phyloP scores from a whole-genome alignment of 1,140 invertebrate species.

The Cylas formicarius region DNA sequence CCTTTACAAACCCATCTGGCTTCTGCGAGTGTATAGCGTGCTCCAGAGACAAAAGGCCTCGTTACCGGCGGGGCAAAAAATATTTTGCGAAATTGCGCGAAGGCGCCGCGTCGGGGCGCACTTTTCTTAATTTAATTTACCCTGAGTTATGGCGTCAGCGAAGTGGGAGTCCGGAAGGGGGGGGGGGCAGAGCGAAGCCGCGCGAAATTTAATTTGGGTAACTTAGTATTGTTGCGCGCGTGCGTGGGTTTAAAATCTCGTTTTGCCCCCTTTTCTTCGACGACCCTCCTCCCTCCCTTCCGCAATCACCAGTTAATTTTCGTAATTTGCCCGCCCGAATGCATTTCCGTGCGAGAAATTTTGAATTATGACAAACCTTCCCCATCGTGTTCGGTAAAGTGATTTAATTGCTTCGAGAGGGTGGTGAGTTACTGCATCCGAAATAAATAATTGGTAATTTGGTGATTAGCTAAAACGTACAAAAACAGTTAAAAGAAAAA shows the following conservation, averaged over 20 bases:
- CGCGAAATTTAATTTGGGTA: conserved; percentile 35
- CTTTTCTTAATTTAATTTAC: conserved; percentile 38
- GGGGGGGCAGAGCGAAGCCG: conserved; percentile 19
- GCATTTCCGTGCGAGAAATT: too few species aligned
- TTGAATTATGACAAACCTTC: too few species aligned
- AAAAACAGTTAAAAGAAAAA: too few species aligned
- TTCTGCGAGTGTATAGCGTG: conserved; percentile 21
- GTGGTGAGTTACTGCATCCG: too few species aligned
- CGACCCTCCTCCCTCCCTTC: neutral
- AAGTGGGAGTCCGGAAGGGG: too few species aligned
- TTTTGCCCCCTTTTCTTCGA: conserved; percentile 18
- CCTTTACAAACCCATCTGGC: conserved; percentile 34
- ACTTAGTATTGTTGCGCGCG: conserved; percentile 35
- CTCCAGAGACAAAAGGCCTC: conserved; percentile 32
- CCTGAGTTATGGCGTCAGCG: conserved; percentile 33
- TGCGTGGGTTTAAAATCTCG: conserved; percentile 33
- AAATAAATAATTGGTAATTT: too few species aligned
- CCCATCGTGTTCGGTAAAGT: too few species aligned
- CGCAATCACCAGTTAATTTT: neutral
- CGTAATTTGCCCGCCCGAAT: too few species aligned
- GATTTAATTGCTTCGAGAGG: too few species aligned
- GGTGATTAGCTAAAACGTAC: too few species aligned
- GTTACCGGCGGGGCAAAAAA: conserved; percentile 36
- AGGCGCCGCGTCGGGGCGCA: conserved; percentile 19
- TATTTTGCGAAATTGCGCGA: conserved; percentile 28